Conservation (phyloP, 2,797 vertebrate species). For the Paratrypauchen microcephalus region DNA sequence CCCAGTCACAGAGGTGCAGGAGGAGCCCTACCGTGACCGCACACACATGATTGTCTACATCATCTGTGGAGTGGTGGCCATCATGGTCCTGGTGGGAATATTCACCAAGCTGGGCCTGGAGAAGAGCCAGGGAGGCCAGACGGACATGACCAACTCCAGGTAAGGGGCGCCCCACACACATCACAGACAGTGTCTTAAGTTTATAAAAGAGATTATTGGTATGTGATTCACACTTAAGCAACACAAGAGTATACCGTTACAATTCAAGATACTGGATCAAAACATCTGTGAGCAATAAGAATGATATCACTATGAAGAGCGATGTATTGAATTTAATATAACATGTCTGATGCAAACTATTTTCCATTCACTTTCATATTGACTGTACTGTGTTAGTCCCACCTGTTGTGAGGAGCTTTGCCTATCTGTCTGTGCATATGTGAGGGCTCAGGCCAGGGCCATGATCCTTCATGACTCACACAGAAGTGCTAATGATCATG, state of each 20-base stretch:
- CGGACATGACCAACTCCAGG: slow-evolving; percentile 93
- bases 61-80: slow-evolving; percentile 94
- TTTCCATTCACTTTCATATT: not conserved
- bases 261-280: not conserved
- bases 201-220: not conserved
- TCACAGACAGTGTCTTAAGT: not conserved
- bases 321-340: not conserved
- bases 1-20: slow-evolving; percentile 83
- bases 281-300: not conserved
- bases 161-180: slow-evolving; percentile 57
- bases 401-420: slow-evolving; percentile 2
- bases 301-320: not conserved
- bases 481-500: slow-evolving; percentile 39
- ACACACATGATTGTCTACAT: slow-evolving; percentile 97
- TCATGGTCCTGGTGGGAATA: slow-evolving; percentile 94
- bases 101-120: slow-evolving; percentile 93
- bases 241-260: not conserved
- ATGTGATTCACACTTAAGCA: not conserved
- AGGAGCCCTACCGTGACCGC: slow-evolving; percentile 86
- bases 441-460: slow-evolving; percentile 30
- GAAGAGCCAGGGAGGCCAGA: slow-evolving; percentile 87
- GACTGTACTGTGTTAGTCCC: not conserved
- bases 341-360: not conserved
- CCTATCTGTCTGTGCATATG: slow-evolving; percentile 15
- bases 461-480: slow-evolving; percentile 35